Conservation (phyloP, 2,888 invertebrate species). For the Synanthedon tipuliformis region DNA sequence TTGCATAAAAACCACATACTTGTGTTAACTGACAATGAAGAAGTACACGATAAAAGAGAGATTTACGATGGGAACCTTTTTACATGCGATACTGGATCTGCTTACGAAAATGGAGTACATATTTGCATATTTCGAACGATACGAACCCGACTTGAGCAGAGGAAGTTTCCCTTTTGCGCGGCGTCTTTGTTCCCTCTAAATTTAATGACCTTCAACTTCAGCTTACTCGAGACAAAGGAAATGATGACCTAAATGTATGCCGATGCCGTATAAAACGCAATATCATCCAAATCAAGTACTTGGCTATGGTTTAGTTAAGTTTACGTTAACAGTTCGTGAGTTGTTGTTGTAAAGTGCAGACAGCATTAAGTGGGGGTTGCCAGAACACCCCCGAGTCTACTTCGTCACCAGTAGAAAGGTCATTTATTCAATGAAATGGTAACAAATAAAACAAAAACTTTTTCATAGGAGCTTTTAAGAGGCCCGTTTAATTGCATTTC, state of each 20-base stretch:
- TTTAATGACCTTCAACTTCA: slow-evolving; percentile 12
- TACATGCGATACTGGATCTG: slow-evolving; percentile 25
- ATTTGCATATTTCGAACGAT: slow-evolving; percentile 40
- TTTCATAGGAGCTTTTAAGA: too few species aligned
- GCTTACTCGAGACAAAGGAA: slow-evolving; percentile 17
- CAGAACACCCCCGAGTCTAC: slow-evolving; percentile 8
- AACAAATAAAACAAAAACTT: too few species aligned
- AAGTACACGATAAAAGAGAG: slow-evolving; percentile 17
- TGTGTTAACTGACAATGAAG: slow-evolving; percentile 5
- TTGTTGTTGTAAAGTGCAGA: neutral
- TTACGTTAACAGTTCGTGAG: neutral
- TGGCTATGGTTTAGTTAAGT: neutral
- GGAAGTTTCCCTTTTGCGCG: slow-evolving; percentile 26
- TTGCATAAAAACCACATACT: neutral
- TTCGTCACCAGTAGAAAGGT: slow-evolving; percentile 15
- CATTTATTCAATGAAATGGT: too few species aligned
- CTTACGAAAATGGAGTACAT: slow-evolving; percentile 28
- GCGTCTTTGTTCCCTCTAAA: slow-evolving; percentile 17
- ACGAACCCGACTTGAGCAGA: slow-evolving; percentile 17
- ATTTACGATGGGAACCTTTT: slow-evolving; percentile 32
- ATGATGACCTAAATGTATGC: slow-evolving; percentile 3
- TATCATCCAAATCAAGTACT: neutral
- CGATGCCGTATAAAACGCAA: neutral
- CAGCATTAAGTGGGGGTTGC: too few species aligned
- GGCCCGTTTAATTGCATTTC: too few species aligned